A percentile compares a stretch with the other conserved stretches of the same genome.
Evolutionary conservation across 64 coral and sea anemone genomes (phyloP).

Genomic region (Stylophora pistillata): DNA sequence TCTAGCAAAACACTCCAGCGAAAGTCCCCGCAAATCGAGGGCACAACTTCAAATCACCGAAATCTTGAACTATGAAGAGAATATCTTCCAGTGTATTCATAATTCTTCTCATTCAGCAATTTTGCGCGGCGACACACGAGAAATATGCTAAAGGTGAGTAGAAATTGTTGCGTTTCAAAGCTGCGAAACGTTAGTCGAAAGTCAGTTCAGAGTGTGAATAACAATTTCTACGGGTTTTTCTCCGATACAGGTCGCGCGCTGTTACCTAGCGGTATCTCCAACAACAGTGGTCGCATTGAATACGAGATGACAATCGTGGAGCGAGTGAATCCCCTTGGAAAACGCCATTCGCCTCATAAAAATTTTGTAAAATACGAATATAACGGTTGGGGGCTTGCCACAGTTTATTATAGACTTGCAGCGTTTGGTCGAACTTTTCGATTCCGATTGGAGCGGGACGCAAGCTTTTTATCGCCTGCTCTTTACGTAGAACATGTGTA

Average conservation of each 20-base stretch:
- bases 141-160: background rate
- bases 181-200: background rate
- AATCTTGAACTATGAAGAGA: conserved; percentile 39
- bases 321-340: conserved; percentile 20
- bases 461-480: conserved; percentile 66
- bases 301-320: conserved; percentile 25
- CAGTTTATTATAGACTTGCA: conserved; percentile 78
- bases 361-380: conserved; percentile 76
- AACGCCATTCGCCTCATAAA: conserved; percentile 32
- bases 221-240: background rate
- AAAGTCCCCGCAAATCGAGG: background rate
- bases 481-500: conserved; percentile 84
- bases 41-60: background rate
- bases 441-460: conserved; percentile 69
- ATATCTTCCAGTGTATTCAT: conserved; percentile 3
- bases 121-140: conserved; percentile 21
- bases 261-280: background rate
- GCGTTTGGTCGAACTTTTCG: conserved; percentile 81
- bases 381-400: conserved; percentile 34
- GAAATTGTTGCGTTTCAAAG: background rate
- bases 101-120: conserved; percentile 12
- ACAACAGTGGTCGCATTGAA: conserved; percentile 28
- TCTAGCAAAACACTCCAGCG: conserved; percentile 27
- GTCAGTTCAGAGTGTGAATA: background rate
- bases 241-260: conserved; percentile 32